Conservation (phyloP, 2,797 vertebrate genomes). For the Halcyon leucocephala region DNA sequence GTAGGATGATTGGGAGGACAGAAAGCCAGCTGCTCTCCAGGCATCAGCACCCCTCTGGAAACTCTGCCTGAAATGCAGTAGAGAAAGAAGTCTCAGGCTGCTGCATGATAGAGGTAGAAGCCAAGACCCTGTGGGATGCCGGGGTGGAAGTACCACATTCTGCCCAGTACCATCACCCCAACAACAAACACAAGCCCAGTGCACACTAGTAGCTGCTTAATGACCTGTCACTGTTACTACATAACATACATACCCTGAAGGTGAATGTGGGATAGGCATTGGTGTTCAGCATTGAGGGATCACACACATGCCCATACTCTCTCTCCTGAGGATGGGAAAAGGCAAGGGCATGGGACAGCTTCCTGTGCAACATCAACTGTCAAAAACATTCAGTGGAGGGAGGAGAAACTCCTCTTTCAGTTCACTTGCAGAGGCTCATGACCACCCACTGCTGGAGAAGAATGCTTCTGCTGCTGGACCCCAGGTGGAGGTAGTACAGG, state of each 20-base stretch:
- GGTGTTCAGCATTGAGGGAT: conserved; percentile 47
- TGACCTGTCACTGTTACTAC: not conserved
- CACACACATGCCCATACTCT: conserved; percentile 14
- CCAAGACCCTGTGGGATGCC: conserved; percentile 29
- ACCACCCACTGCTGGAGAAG: conserved; percentile 46
- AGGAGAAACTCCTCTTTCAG: conserved; percentile 67
- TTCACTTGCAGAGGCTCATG: conserved; percentile 53
- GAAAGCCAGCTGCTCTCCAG: conserved; percentile 38
- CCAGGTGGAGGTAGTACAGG: not conserved
- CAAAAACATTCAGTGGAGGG: conserved; percentile 43
- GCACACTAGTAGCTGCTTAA: conserved; percentile 40
- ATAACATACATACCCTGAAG: conserved; percentile 21
- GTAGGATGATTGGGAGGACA: not conserved
- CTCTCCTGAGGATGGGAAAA: conserved; percentile 43
- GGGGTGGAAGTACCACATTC: not conserved
- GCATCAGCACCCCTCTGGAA: not conserved
- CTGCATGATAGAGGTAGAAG: conserved; percentile 61
- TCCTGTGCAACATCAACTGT: conserved; percentile 62
- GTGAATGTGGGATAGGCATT: conserved; percentile 44
- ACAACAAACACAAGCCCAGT: conserved; percentile 26
- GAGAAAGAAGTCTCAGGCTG: conserved; percentile 31
- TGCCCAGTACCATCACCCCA: conserved; percentile 13
- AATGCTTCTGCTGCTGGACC: conserved; percentile 43
- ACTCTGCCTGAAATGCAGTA: conserved; percentile 33
- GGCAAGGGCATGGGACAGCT: conserved; percentile 47